Evolutionary conservation across 2,113 vertebrate genomes (phyloP), one percentile per base, ranked within the genome.

Genomic region (Octodon degus): DNA sequence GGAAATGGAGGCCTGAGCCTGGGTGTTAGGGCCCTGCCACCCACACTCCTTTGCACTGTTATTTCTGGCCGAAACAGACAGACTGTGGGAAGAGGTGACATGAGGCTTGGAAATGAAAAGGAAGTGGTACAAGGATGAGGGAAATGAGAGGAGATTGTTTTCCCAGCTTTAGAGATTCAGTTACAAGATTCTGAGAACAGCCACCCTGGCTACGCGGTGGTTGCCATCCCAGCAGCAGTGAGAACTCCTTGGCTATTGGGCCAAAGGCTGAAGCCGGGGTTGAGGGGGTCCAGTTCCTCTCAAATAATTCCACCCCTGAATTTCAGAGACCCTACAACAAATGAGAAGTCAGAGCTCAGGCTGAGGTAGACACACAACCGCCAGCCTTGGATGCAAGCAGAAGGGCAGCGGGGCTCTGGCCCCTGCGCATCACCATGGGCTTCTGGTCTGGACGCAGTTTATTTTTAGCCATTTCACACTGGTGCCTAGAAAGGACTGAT

Each of bases 1-100:
- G 97, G 97, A 98, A 98, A 89, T 89, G 86, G 79, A 83, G 82
- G 82, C 95, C 87, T 27, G 32, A 53, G 95, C 90, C 43, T 95
- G 53, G 90, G 93, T 82, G 82, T 80, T 76, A 87, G 93, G 95
- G 80, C 58, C 88, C 92, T 94, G 83, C 93, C 91, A 92, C 97
- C 95, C 93, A 96, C 96, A 94, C 93, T 96, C 68, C 93, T 90
- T 92, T 83, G 74, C 94, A 87, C 90, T 98, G 93, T 98, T 97
- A 95, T 97, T 97, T 74, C 96, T 97, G 97, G 97, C 96, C 40
- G 88, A 95, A 63, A 65, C 63, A 60, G 83, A 72, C 80, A 89
- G 74, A 90, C 91, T 96, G 97, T 97, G 96, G 97, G 96, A 97
- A 96, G 93, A 97, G 82, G 90, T 76, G 55, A 89, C 79, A 94